Evolutionary conservation across 2,888 invertebrate genomes (phyloP), one percentile per base, ranked within the genome.

Genomic region (Loripinus fragilis): DNA sequence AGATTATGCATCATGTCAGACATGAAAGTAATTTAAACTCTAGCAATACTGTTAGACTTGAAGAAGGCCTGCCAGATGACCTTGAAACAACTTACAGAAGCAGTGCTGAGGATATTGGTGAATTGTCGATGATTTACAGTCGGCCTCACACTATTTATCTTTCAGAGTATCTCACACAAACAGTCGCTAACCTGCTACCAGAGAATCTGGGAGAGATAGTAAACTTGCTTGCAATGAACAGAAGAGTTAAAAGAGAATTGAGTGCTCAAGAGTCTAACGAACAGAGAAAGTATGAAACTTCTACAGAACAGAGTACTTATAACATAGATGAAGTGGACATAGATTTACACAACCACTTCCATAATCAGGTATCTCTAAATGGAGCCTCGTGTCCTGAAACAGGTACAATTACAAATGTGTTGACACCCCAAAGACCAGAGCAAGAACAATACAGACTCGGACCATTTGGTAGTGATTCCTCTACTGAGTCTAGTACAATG

Each of bases 121-220:
- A 33, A 15, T 12, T 17, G 3, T 17, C 2, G 12, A 10, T 20
- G 2, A 28, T 30, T 2, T 60, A 60, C n/a, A 60, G 60, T 3
- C 38, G 41, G 20, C 67, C 67, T 20, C 67, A 67, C 28, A 41
- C 28, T 17, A 67, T 42, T n/a, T 30, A 12, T 17, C 30, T 70
- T 5, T 7, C 52, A 20, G 45, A 52, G n/a, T 55, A 70, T 15
- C 52, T 70, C 1, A 35, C 20, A 8, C 20, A 70, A 35, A 35
- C 23, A n/a, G 71, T 71, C 0, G 35, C 64, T 20, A 7, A 25
- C 28, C 25, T 71, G 10, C 42, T 71, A 8, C 71, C 71, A 42
- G 71, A 71, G 2, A 45, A 23, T 55, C 33, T 71, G 2, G 28
- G 42, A 25, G 71, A 71, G n/a, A 28, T 71, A 12, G 42, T 25